phyloP scores from a whole-genome alignment of 2,888 invertebrate species.

The Thymelicus lineola region DNA sequence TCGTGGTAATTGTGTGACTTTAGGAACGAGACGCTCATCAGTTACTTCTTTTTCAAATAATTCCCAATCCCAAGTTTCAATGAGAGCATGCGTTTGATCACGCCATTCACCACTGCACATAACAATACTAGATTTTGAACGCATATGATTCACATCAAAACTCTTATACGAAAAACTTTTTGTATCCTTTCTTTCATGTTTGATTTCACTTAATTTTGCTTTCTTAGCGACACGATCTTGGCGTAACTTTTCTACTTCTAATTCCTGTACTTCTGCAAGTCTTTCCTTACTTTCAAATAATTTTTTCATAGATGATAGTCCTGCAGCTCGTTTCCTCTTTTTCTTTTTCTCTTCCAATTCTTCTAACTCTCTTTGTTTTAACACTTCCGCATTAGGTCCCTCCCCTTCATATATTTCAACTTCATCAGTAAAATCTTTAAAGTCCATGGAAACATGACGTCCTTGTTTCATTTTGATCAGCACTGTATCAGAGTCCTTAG shows the following conservation, averaged over 20 bases:
- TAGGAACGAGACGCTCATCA: slow-evolving; percentile 74
- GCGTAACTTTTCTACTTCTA: slow-evolving; percentile 83
- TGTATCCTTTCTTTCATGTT: slow-evolving; percentile 77
- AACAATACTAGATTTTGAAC: slow-evolving; percentile 79
- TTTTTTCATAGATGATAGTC: slow-evolving; percentile 87
- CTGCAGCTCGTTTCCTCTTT: slow-evolving; percentile 87
- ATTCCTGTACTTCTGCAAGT: slow-evolving; percentile 86
- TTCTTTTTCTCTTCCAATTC: slow-evolving; percentile 83
- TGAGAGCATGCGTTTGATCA: slow-evolving; percentile 86
- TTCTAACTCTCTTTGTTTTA: slow-evolving; percentile 85
- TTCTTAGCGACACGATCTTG: slow-evolving; percentile 70
- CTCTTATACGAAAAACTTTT: slow-evolving; percentile 76
- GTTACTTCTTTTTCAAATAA: slow-evolving; percentile 86
- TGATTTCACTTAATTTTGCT: slow-evolving; percentile 71
- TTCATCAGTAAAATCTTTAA: slow-evolving; percentile 85
- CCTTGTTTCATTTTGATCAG: slow-evolving; percentile 90
- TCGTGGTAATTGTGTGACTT: slow-evolving; percentile 72
- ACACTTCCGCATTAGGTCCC: slow-evolving; percentile 87
- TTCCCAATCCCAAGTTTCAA: slow-evolving; percentile 88
- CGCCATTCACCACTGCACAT: slow-evolving; percentile 84
- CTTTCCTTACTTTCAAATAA: slow-evolving; percentile 92
- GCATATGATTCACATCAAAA: slow-evolving; percentile 81
- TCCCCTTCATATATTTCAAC: slow-evolving; percentile 89
- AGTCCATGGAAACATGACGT: slow-evolving; percentile 90
- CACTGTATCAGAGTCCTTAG: slow-evolving; percentile 90